Evolutionary conservation across 2,113 vertebrate species (phyloP).

Genomic region (Macquaria australasica): DNA sequence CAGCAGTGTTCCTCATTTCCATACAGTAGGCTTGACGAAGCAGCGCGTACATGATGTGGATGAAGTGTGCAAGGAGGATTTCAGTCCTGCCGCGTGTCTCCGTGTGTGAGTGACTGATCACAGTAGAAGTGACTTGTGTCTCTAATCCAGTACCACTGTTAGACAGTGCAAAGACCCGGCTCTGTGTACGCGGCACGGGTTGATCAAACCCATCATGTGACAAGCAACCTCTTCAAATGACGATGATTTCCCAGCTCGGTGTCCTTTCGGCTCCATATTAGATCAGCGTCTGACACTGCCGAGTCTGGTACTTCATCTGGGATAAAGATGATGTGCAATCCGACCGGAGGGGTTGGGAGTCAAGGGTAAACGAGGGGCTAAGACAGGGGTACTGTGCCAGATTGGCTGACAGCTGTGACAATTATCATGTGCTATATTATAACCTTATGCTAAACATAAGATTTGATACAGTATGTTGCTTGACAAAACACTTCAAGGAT

Average conservation of each 20-base stretch:
- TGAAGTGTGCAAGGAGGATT: conserved; percentile 72
- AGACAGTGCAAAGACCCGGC: conserved; percentile 80
- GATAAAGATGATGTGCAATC: conserved; percentile 79
- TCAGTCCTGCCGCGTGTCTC: conserved; percentile 70
- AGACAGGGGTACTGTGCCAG: conserved; percentile 37
- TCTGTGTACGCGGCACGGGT: conserved; percentile 72
- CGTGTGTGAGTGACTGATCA: conserved; percentile 80
- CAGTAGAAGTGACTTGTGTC: conserved; percentile 80
- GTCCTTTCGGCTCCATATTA: conserved; percentile 75
- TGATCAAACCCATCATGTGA: conserved; percentile 83
- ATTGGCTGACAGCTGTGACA: conserved; percentile 73
- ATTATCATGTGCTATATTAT: conserved; percentile 61
- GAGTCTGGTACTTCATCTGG: conserved; percentile 74
- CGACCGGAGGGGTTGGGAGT: conserved; percentile 68
- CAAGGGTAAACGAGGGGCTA: conserved; percentile 72
- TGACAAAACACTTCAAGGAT: conserved; percentile 62
- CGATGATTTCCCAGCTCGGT: conserved; percentile 74
- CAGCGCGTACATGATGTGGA: conserved; percentile 61
- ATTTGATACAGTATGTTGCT: conserved; percentile 40
- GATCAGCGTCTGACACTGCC: conserved; percentile 72
- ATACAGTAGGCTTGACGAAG: conserved; percentile 73
- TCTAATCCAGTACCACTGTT: conserved; percentile 84
- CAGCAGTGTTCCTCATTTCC: conserved; percentile 69
- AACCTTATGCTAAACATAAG: conserved; percentile 63
- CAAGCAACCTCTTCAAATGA: conserved; percentile 79